Base-by-base conservation (phyloP, 2,888 invertebrate genomes). In the Drosophila subsilvestris region DNA sequence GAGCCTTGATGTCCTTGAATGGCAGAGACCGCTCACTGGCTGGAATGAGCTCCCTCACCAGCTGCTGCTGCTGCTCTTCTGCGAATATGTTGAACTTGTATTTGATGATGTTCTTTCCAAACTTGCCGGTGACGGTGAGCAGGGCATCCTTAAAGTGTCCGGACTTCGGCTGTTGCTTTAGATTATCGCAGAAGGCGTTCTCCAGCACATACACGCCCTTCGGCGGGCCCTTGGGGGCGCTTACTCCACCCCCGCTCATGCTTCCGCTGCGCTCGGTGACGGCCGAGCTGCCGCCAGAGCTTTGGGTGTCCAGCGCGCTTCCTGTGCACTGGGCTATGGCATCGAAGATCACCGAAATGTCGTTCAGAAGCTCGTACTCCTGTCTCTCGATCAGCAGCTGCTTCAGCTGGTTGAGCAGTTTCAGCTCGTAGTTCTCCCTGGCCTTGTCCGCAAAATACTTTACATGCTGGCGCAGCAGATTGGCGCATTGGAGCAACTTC, bases 401-500 rank as follows among this genome's bases (percentile, higher is more conserved):
- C 70, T 92, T 92, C 3, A 92, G 84, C 8, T 91, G 88, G 67
- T 90, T 91, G n/a, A 92, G 72, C 54, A 90, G 74, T 54, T 89
- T 89, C 37, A 92, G 76, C 9, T 91, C 90, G 55, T 90, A 91
- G 51, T 92, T 88, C 56, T 92, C 92, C 18, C 91, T 87, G 6
- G 92, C 90, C 63, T 92, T 92, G 67, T 92, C 92, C 2, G 92
- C 90, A 79, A 92, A 92, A 69, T 92, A 92, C 54, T 91, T 92
- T 0, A 92, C 85, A 76, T 92, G 89, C 25, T 90, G 91, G 9
- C 90, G 90, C 56, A 92, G 80, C 12, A 92, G 71, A 17, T 89
- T 84, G 25, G 90, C 90, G 69, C 92, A 92, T 27, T 92, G 90
- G 4, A 91, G 71, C 12, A 91, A 69, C 62, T 90, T 90, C 2